Base-by-base conservation (phyloP, 2,113 vertebrate species). In the Vidua chalybeata region DNA sequence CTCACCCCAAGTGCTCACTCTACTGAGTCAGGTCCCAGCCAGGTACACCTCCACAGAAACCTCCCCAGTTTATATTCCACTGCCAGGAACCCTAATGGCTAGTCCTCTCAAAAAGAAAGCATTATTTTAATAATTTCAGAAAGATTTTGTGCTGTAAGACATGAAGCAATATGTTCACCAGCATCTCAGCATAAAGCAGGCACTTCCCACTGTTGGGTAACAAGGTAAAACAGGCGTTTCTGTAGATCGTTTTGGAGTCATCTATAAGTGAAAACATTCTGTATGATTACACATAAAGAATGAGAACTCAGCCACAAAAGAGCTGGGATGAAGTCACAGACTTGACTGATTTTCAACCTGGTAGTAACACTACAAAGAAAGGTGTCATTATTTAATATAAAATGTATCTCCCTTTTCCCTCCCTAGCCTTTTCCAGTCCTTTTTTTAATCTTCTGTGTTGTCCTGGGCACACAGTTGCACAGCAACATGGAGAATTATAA, bases 191-290 rank as follows among this genome's bases (percentile, higher is more conserved):
- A 2, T 23, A 75, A 74, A 73, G 24, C 15, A 67, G 24, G 11
- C 8, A 55, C 16, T 54, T 86, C 56, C 56, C 17, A 39, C 27
- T 74, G 30, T 5, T 62, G n/a, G 17, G 5, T 46, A 63, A 48
- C 5, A 52, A 86, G 18, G 11, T n/a, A 61, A 82, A 95, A 37
- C 0, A 3, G 15, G 12, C 28, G 26, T 7, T 77, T 95, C n/a
- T 20, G 10, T 4, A 59, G 11, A 45, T 10, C 0, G 0, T 18
- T 64, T 74, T 7, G 6, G 15, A 28, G 15, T 61, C 22, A 64
- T 7, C 7, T 76, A 3, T 30, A 68, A 49, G 41, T 15, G 26
- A 49, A 84, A 75, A 49, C 20, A 27, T 66, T 62, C 43, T 54
- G 12, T 13, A 62, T 0, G 0, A 71, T n/a, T 39, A 59, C 18